A percentile compares a stretch with the other conserved stretches of the same genome.
Conservation (phyloP, 2,888 invertebrate genomes). For the Nipponacmea schrenckii region DNA sequence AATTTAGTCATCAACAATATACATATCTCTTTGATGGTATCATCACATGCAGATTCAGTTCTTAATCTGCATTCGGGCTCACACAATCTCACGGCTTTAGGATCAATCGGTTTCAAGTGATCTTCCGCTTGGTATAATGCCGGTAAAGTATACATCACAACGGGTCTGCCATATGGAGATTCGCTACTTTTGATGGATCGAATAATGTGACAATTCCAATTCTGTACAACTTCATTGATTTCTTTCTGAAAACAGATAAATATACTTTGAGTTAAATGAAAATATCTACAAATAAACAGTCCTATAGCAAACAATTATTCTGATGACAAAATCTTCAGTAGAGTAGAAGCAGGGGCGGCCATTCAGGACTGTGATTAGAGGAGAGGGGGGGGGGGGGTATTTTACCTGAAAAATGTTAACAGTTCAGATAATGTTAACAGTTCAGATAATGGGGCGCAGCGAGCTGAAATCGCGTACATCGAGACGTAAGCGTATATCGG, state of each 20-base stretch:
- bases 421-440: too few relatives aligned
- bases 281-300: too few relatives aligned
- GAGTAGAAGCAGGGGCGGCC: too few relatives aligned
- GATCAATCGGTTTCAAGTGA: neutral
- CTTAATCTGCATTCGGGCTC: neutral
- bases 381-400: too few relatives aligned
- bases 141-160: neutral
- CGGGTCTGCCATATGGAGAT: neutral
- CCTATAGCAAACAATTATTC: too few relatives aligned
- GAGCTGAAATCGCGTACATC: too few relatives aligned
- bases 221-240: neutral
- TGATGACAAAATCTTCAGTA: too few relatives aligned
- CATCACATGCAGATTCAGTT: neutral
- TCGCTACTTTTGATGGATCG: neutral
- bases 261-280: too few relatives aligned
- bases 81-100: neutral
- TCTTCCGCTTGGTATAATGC: neutral
- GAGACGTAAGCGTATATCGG: too few relatives aligned
- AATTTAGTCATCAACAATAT: neutral
- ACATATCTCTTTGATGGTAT: neutral
- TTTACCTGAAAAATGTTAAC: too few relatives aligned
- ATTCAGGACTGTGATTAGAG: too few relatives aligned
- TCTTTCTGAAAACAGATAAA: neutral
- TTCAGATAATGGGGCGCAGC: too few relatives aligned
- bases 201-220: neutral